Conservation (phyloP, 2,797 vertebrate genomes). For the Tympanoctomys barrerae region DNA sequence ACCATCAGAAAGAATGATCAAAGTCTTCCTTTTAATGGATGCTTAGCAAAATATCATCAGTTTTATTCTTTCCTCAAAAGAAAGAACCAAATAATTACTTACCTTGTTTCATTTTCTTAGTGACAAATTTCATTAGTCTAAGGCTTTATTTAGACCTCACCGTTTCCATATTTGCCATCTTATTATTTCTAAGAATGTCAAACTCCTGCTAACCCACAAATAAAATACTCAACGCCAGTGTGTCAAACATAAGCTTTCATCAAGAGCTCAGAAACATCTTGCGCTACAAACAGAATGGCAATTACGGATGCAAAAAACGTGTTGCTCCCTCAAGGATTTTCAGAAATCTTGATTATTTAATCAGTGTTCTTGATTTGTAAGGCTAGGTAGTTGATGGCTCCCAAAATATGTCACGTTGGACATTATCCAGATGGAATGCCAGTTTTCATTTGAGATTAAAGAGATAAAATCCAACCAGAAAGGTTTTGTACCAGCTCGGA, state of each 20-base stretch:
- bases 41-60: slow-evolving; percentile 78
- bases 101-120: slow-evolving; percentile 79
- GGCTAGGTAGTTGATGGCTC: slow-evolving; percentile 89
- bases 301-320: slow-evolving; percentile 88
- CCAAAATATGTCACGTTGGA: slow-evolving; percentile 90
- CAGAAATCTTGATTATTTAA: slow-evolving; percentile 92
- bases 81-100: slow-evolving; percentile 81
- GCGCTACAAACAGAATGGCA: slow-evolving; percentile 84
- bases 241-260: slow-evolving; percentile 85
- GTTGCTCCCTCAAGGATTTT: slow-evolving; percentile 87
- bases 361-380: slow-evolving; percentile 91
- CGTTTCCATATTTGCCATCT: slow-evolving; percentile 55
- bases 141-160: slow-evolving; percentile 52
- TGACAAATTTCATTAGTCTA: slow-evolving; percentile 74
- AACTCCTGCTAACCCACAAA: slow-evolving; percentile 62
- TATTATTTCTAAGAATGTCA: slow-evolving; percentile 57
- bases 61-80: slow-evolving; percentile 80
- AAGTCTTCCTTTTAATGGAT: slow-evolving; percentile 81
- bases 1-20: slow-evolving; percentile 58
- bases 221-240: slow-evolving; percentile 75
- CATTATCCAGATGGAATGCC: slow-evolving; percentile 91
- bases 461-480: slow-evolving; percentile 89
- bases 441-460: slow-evolving; percentile 91
- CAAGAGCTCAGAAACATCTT: slow-evolving; percentile 84
- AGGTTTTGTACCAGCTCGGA: slow-evolving; percentile 87